phyloP scores from a whole-genome alignment of 2,888 invertebrate genomes.

The Pterostichus madidus region DNA sequence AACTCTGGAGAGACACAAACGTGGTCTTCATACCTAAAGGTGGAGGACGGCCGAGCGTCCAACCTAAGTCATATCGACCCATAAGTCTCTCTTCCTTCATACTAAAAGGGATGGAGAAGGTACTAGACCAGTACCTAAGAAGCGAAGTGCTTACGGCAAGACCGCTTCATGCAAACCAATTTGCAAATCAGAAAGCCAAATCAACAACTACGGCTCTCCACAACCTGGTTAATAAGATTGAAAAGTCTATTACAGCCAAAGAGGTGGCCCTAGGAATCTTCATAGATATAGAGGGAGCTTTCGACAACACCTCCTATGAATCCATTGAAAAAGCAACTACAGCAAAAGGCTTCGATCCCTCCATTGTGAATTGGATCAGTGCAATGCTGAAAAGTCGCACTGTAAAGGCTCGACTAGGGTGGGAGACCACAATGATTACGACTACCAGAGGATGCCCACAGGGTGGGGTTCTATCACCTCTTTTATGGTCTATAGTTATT shows the following conservation, averaged over 20 bases:
- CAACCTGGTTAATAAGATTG: neutral
- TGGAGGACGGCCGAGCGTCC: no score
- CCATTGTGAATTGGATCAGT: neutral
- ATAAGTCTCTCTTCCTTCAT: no score
- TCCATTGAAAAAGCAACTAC: conserved; percentile 3
- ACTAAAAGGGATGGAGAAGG: neutral
- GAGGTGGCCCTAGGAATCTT: conserved; percentile 68
- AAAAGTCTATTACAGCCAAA: neutral
- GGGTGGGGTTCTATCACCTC: conserved; percentile 71
- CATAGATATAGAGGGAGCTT: conserved; percentile 70
- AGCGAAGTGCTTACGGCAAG: neutral
- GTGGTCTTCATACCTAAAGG: no score
- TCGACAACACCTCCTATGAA: conserved; percentile 68
- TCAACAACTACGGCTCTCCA: no score
- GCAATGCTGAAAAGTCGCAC: neutral
- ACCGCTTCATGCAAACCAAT: neutral
- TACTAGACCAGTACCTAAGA: neutral
- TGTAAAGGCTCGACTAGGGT: neutral
- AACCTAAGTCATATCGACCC: no score
- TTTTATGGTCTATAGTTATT: conserved; percentile 71
- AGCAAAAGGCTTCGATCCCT: neutral
- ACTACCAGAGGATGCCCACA: conserved; percentile 71
- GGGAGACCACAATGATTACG: no score
- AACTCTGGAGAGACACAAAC: no score
- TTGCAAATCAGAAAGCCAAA: neutral